Evolutionary conservation across 1,140 invertebrate species (phyloP).

Genomic region (Drosophila triauraria): DNA sequence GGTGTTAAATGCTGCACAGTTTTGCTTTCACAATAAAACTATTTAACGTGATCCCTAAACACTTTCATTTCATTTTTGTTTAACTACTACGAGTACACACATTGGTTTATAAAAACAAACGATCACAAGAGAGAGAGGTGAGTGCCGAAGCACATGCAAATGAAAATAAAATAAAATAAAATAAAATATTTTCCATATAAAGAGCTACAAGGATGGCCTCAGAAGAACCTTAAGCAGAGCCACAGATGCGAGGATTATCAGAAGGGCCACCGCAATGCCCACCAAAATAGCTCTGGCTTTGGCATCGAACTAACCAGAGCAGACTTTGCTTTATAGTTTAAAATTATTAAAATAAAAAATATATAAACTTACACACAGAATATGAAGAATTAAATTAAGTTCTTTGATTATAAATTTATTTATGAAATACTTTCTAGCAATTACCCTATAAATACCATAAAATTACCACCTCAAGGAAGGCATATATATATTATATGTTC

Average conservation of each 20-base stretch:
- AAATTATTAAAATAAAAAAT: too few species aligned
- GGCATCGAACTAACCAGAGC: slow-evolving; percentile 61
- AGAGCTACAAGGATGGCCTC: slow-evolving; percentile 31
- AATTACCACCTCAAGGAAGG: not conserved
- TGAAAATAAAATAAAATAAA: slow-evolving; percentile 37
- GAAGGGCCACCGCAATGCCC: slow-evolving; percentile 70
- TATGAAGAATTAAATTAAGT: too few species aligned
- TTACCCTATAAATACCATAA: not conserved
- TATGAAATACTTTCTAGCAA: too few species aligned
- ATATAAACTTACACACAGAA: too few species aligned
- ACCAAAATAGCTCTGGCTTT: slow-evolving; percentile 73
- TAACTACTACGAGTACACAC: slow-evolving; percentile 68
- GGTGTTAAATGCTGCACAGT: slow-evolving; percentile 77
- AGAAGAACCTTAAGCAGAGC: slow-evolving; percentile 56
- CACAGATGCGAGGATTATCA: slow-evolving; percentile 72
- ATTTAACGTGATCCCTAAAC: slow-evolving; percentile 73
- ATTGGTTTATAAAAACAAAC: slow-evolving; percentile 75
- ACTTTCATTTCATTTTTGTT: slow-evolving; percentile 49
- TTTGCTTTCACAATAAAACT: slow-evolving; percentile 75
- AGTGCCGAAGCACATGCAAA: slow-evolving; percentile 32
- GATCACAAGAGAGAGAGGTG: slow-evolving; percentile 75
- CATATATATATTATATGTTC: not conserved
- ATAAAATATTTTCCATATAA: slow-evolving; percentile 32
- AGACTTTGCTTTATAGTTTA: too few species aligned
- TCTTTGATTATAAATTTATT: too few species aligned